Evolutionary conservation across 2,797 vertebrate species (phyloP).

Genomic region (Remorina albescens): DNA sequence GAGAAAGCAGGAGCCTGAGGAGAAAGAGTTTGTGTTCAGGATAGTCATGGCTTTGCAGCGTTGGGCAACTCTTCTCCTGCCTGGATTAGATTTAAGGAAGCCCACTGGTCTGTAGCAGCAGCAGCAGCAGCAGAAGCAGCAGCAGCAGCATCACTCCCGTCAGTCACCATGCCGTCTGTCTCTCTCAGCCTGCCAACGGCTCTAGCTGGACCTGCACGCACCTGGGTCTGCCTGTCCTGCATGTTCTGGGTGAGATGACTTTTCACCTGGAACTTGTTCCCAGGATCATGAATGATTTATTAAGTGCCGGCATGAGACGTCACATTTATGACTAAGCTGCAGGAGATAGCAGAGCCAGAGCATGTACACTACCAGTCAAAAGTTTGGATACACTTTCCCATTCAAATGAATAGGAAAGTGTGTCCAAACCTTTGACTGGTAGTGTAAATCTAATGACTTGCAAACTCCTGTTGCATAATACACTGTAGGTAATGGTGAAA

Average conservation of each 20-base stretch:
- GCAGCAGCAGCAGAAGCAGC: conserved; percentile 53
- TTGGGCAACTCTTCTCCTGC: conserved; percentile 44
- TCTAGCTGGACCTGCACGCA: conserved; percentile 85
- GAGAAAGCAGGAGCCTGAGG: conserved; percentile 24
- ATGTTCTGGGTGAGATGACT: conserved; percentile 93
- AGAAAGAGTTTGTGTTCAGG: conserved; percentile 53
- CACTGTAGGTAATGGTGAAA: not conserved
- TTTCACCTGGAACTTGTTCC: conserved; percentile 1
- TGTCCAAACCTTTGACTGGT: no score
- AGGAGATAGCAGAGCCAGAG: not conserved
- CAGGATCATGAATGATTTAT: not conserved
- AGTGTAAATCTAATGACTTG: conserved; percentile 4
- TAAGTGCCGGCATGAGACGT: not conserved
- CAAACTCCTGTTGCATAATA: not conserved
- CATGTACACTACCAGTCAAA: no score
- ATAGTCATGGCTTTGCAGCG: conserved; percentile 77
- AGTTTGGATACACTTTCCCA: no score
- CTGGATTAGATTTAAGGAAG: conserved; percentile 70
- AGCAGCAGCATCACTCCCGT: conserved; percentile 54
- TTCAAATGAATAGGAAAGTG: no score
- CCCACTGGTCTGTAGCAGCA: conserved; percentile 57
- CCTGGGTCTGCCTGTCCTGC: conserved; percentile 96
- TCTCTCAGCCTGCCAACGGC: conserved; percentile 84
- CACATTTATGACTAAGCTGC: not conserved
- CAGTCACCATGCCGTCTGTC: conserved; percentile 82